These are phyloP conservation scores for Sinotaia quadrata DNA, from an alignment of 2,888 invertebrate genomes.

Conservation along the genomic window DNA sequence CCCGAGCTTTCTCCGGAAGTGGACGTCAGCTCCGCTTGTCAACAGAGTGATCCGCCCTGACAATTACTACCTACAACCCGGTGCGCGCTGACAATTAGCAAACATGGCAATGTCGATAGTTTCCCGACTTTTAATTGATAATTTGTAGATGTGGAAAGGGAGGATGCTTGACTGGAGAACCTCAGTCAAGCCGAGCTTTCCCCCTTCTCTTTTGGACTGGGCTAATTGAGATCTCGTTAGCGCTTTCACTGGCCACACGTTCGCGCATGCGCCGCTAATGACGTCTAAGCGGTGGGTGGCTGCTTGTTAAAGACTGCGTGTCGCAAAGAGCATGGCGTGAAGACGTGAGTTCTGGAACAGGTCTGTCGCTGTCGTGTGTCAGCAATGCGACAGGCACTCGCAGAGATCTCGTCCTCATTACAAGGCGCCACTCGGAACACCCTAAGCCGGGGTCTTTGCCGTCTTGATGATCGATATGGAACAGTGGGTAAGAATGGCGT, in stretches of 20 bases:
- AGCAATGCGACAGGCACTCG: too few relatives aligned
- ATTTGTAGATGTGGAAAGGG: conserved; percentile 25
- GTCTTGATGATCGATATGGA: too few relatives aligned
- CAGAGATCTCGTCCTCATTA: too few relatives aligned
- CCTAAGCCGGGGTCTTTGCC: too few relatives aligned
- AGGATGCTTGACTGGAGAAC: conserved; percentile 22
- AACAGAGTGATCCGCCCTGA: conserved; percentile 26
- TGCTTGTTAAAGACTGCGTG: conserved; percentile 9
- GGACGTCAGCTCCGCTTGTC: conserved; percentile 19
- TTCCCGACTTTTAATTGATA: conserved; percentile 26
- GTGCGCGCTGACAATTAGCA: conserved; percentile 24
- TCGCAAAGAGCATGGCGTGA: background rate
- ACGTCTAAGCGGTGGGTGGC: conserved; percentile 11
- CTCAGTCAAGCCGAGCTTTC: background rate
- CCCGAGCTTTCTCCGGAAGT: conserved; percentile 24
- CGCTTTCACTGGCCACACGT: conserved; percentile 21
- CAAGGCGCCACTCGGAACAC: too few relatives aligned
- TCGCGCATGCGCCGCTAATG: conserved; percentile 25
- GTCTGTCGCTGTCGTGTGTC: too few relatives aligned
- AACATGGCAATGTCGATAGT: conserved; percentile 8
- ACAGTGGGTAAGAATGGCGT: too few relatives aligned
- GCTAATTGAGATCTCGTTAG: conserved; percentile 30
- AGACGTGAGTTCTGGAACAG: too few relatives aligned
- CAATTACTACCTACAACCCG: conserved; percentile 28
- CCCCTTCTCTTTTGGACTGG: background rate